A percentile compares a stretch with the other conserved stretches of the same genome.
Conservation (phyloP, 1,140 invertebrate genomes). For the Heterodera carotae region DNA sequence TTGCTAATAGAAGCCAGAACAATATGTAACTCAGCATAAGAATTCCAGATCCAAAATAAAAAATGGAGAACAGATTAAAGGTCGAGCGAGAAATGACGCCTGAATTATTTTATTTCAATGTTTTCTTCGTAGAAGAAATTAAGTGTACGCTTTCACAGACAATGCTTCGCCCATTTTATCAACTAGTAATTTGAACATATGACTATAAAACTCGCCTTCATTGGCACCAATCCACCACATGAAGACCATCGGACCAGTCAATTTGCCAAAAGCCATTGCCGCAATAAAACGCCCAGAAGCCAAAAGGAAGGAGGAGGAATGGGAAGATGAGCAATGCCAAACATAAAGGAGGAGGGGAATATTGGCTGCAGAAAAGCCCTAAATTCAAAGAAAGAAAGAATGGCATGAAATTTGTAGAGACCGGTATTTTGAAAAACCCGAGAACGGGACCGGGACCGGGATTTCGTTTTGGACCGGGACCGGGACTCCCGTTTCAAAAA, state of each 20-base stretch:
- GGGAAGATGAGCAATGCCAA: conserved; percentile 12
- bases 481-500: too few relatives aligned
- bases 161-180: too few relatives aligned
- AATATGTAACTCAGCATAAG: conserved; percentile 6
- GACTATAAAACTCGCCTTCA: too few relatives aligned
- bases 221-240: too few relatives aligned
- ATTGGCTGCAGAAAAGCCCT: conserved; percentile 1
- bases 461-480: too few relatives aligned
- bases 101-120: too few relatives aligned
- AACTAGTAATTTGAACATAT: too few relatives aligned
- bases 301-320: conserved; percentile 1
- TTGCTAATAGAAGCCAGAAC: conserved; percentile 12
- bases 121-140: too few relatives aligned
- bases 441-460: too few relatives aligned
- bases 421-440: too few relatives aligned
- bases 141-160: too few relatives aligned
- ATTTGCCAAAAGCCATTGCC: conserved; percentile 17
- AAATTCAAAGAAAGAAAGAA: neutral
- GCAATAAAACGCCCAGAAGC: conserved; percentile 26
- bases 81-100: too few relatives aligned
- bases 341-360: conserved; percentile 22
- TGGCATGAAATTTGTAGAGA: neutral
- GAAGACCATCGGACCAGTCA: conserved; percentile 2
- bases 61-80: neutral
- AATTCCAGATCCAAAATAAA: conserved; percentile 4